Evolutionary conservation across 2,113 vertebrate genomes (phyloP).

Genomic region (Xiphophorus maculatus): DNA sequence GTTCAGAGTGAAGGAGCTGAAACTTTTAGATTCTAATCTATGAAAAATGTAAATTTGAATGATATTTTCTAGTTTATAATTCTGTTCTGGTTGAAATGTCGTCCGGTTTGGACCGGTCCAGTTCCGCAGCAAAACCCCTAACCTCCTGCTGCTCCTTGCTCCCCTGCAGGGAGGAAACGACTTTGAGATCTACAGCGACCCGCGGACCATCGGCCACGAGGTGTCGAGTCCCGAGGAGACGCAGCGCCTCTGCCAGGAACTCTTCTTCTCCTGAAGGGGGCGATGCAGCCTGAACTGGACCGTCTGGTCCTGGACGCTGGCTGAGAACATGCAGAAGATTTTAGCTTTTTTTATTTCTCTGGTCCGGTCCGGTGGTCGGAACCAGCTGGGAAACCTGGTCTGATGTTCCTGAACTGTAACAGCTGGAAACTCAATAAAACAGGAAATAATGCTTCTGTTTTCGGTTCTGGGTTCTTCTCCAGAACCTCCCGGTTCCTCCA

Average conservation of each 20-base stretch:
- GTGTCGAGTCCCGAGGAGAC: slow-evolving; percentile 67
- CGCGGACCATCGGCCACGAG: slow-evolving; percentile 69
- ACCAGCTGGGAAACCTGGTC: neutral
- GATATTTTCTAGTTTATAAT: neutral
- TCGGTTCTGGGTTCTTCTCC: neutral
- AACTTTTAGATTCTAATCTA: neutral
- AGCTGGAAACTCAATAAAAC: neutral
- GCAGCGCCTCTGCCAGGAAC: slow-evolving; percentile 35
- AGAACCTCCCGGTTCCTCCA: too few relatives aligned
- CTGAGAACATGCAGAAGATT: neutral
- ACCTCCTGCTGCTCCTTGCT: neutral
- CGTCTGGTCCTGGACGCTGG: too few relatives aligned
- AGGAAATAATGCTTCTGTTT: neutral
- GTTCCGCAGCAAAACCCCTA: neutral
- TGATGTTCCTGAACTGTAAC: neutral
- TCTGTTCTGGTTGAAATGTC: neutral
- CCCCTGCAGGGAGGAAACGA: slow-evolving; percentile 73
- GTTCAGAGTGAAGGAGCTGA: neutral
- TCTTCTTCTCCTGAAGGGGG: slow-evolving; percentile 60
- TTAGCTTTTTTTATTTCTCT: too few relatives aligned
- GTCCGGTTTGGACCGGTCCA: neutral
- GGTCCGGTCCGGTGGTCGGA: too few relatives aligned
- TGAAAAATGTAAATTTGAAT: neutral
- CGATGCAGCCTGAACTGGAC: too few relatives aligned
- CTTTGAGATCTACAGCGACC: slow-evolving; percentile 72